These are phyloP conservation scores for Miichthys miiuy DNA, from an alignment of 2,797 vertebrate genomes.

Conservation along the genomic window DNA sequence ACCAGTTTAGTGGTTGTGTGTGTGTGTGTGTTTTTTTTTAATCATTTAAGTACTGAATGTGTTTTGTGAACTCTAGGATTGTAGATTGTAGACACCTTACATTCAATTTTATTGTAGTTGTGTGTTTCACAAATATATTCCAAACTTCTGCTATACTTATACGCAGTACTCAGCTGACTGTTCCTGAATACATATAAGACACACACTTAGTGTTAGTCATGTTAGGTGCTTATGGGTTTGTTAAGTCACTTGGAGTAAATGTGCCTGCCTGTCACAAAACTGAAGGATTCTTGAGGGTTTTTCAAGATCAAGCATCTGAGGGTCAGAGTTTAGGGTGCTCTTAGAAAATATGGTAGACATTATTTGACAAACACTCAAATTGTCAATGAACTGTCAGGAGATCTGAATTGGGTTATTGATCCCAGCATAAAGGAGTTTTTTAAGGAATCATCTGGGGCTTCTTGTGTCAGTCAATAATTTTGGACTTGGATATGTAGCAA, in stretches of 20 bases:
- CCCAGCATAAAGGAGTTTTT: too few species aligned
- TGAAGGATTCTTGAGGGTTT: background rate
- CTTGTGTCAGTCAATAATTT: background rate
- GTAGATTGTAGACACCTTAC: too few species aligned
- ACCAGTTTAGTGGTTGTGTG: constrained; percentile 23
- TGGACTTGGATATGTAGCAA: background rate
- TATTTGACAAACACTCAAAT: background rate
- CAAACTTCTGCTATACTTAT: background rate
- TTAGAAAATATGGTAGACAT: too few species aligned
- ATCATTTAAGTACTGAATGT: background rate
- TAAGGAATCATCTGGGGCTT: background rate
- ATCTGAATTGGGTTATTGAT: too few species aligned
- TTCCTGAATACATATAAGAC: background rate
- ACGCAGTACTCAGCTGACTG: background rate
- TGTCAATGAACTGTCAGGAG: too few species aligned
- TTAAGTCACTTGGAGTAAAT: background rate
- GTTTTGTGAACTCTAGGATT: background rate
- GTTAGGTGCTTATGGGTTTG: background rate
- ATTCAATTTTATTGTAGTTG: too few species aligned
- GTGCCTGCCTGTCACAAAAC: background rate
- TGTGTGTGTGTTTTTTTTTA: constrained; percentile 13
- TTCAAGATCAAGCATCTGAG: background rate
- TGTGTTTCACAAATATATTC: constrained; percentile 3
- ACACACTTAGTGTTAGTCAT: background rate
- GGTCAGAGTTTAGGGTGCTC: too few species aligned